Percentiles rank a stretch among this genome's conserved stretches.
Evolutionary conservation across 2,888 invertebrate species (phyloP).

Genomic region (Himalopsyche kuldschensis): DNA sequence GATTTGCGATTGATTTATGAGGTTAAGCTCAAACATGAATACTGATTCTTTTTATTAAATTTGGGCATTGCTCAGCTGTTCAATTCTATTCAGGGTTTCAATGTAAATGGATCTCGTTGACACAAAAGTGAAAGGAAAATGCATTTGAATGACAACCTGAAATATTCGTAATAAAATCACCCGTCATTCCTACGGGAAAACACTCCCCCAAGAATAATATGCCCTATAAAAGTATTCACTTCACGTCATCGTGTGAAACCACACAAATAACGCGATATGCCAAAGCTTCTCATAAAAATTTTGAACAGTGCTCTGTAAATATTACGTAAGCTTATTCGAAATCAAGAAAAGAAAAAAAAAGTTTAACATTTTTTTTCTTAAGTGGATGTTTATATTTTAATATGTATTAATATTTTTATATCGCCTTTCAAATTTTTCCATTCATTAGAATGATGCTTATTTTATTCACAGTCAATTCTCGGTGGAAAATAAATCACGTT

Average conservation of each 20-base stretch:
- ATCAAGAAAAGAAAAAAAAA: too few species aligned
- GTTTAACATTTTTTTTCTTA: too few species aligned
- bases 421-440: too few species aligned
- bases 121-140: conserved; percentile 34
- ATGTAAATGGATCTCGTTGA: conserved; percentile 24
- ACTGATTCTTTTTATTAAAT: background rate
- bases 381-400: too few species aligned
- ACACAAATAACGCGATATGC: conserved; percentile 40
- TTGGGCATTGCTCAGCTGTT: background rate
- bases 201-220: conserved; percentile 26
- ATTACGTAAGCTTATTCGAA: too few species aligned
- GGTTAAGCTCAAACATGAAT: too few species aligned
- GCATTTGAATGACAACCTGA: conserved; percentile 39
- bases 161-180: conserved; percentile 40
- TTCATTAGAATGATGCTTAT: too few species aligned
- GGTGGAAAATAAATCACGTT: too few species aligned
- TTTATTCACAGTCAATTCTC: too few species aligned
- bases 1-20: too few species aligned
- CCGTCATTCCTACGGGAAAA: conserved; percentile 19
- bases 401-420: too few species aligned
- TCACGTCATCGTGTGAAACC: conserved; percentile 37
- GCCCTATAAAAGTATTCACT: conserved; percentile 31
- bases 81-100: background rate
- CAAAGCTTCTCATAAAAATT: background rate
- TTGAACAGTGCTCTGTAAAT: too few species aligned